phyloP scores from a whole-genome alignment of 1,140 invertebrate genomes.

The Aphelenchoides avenae region DNA sequence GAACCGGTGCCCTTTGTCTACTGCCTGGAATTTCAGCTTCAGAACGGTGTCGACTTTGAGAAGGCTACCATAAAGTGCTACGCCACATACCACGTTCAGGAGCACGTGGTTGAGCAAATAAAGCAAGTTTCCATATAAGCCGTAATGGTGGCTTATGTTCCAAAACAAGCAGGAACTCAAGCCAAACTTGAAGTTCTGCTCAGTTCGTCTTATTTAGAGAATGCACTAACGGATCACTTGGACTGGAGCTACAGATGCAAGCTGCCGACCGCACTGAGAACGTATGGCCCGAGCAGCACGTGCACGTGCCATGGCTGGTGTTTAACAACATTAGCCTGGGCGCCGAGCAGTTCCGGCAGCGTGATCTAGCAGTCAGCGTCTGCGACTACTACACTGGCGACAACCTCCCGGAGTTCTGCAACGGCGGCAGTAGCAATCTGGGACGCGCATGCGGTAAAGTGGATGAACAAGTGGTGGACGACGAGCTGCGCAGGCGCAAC shows the following conservation, averaged over 20 bases:
- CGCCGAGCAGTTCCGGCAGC: too few species aligned
- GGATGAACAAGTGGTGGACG: too few species aligned
- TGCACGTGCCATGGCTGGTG: slow-evolving; percentile 8
- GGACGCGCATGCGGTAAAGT: too few species aligned
- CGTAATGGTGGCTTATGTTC: not conserved
- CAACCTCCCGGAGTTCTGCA: too few species aligned
- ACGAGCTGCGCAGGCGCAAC: too few species aligned
- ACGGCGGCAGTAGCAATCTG: too few species aligned
- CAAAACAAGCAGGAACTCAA: not conserved
- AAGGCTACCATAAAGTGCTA: slow-evolving; percentile 25
- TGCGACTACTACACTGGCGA: too few species aligned
- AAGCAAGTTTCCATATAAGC: not conserved
- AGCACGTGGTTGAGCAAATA: slow-evolving; percentile 9
- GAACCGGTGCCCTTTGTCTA: slow-evolving; percentile 26
- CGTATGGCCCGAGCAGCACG: slow-evolving; percentile 13
- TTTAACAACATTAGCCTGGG: slow-evolving; percentile 17
- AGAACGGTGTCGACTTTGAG: not conserved
- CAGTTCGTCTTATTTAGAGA: slow-evolving; percentile 10
- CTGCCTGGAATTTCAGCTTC: slow-evolving; percentile 21
- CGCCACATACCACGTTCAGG: slow-evolving; percentile 6
- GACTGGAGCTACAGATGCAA: slow-evolving; percentile 8
- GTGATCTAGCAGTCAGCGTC: too few species aligned
- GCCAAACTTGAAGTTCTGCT: not conserved
- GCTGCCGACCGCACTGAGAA: slow-evolving; percentile 13
- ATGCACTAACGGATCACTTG: slow-evolving; percentile 12